Base-by-base conservation (phyloP, 2,113 vertebrate genomes). In the Galeopterus variegatus region DNA sequence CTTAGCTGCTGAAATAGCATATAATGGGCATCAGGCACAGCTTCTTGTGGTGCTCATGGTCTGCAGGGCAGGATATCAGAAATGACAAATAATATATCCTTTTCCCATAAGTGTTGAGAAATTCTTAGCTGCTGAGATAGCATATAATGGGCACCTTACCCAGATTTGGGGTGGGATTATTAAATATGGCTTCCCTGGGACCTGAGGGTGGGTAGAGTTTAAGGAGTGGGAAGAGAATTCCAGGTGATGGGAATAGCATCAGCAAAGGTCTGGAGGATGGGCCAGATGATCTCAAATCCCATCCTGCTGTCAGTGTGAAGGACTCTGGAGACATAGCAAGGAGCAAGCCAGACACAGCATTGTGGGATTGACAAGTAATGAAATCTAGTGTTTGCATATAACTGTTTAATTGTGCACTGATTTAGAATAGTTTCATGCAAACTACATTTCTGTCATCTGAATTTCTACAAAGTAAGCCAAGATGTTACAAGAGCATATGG, bases 381-480 rank as follows among this genome's bases (percentile, higher is more conserved):
- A n/a, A 50, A 17, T 31, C 2, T 11, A 23, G 12, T 19, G 19
- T 24, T 24, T 24, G 0, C 14, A 1, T 2, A 4, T 2, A 14
- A 2, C 26, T 10, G 8, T 64, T 64, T 31, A 23, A 3, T 23
- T 2, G 2, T 19, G 79, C 56, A 31, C 13, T 26, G 9, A 12
- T 7, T 17, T 48, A 77, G 33, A 5, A 13, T 24, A 1, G 10
- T 14, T 64, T 79, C 23, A 26, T n/a, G 3, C 50, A 72, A 17
- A 36, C 60, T 50, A 2, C 2, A 0, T 54, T 85, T 88, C 28
- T 45, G 12, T 67, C 26, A n/a, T 21, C 11, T 82, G 8, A 45
- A 10, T 76, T 86, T 77, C 8, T 64, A 28, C 6, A 11, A 1
- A 12, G 31, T 24, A n/a, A 69, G 9, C 15, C 13, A 10, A 54